Percentiles rank a stretch among this genome's conserved stretches.
Conservation (phyloP, 2,113 vertebrate species). For the Hippocampus guttulatus region DNA sequence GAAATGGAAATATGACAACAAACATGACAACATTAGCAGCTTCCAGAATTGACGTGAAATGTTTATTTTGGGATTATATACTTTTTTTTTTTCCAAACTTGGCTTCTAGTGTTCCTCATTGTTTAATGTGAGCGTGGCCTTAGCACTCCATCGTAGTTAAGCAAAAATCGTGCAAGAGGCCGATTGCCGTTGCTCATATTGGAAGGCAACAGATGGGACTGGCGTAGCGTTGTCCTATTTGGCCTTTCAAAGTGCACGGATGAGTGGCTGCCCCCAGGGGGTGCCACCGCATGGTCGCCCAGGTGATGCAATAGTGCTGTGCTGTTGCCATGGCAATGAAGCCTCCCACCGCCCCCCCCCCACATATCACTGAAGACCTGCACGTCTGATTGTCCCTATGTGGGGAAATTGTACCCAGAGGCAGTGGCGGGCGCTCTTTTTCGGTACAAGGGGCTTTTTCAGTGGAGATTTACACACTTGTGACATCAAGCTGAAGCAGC, state of each 20-base stretch:
- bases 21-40: too few relatives aligned
- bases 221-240: not conserved
- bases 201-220: not conserved
- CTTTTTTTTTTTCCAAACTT: too few relatives aligned
- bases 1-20: too few relatives aligned
- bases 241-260: constrained; percentile 22
- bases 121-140: too few relatives aligned
- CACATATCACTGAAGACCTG: not conserved
- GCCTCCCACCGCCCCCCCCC: not conserved
- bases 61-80: too few relatives aligned
- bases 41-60: too few relatives aligned
- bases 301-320: constrained; percentile 15
- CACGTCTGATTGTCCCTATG: not conserved
- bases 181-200: too few relatives aligned
- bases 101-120: too few relatives aligned
- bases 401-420: not conserved
- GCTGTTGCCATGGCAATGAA: constrained; percentile 43
- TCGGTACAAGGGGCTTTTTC: not conserved
- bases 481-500: too few relatives aligned
- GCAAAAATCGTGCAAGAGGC: too few relatives aligned
- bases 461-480: not conserved
- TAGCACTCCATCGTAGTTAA: too few relatives aligned
- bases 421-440: too few relatives aligned
- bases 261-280: constrained; percentile 41
- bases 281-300: constrained; percentile 32